phyloP scores from a whole-genome alignment of 2,888 invertebrate species.

The Nesidiocoris tenuis region DNA sequence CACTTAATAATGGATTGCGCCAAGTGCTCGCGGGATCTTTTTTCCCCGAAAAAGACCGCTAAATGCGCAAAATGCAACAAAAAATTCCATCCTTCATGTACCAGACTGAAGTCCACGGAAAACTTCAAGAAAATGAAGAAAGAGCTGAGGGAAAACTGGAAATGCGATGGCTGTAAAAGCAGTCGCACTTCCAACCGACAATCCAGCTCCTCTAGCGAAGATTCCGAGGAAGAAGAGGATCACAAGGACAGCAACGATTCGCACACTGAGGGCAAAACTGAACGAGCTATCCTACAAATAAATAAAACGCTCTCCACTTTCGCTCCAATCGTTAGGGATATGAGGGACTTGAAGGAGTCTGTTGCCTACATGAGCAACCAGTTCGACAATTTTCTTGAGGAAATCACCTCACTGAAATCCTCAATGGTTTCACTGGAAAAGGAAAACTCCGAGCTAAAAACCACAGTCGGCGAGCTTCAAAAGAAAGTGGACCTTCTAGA shows the following conservation, averaged over 20 bases:
- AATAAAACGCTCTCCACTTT: too few species aligned
- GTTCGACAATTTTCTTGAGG: conserved; percentile 1
- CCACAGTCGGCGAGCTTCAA: not conserved
- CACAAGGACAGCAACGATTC: not conserved
- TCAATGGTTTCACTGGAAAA: not conserved
- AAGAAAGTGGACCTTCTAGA: conserved; percentile 2
- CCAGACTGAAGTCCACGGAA: not conserved
- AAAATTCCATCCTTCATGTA: not conserved
- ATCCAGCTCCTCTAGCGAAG: not conserved
- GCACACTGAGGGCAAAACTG: not conserved
- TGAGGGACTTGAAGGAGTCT: too few species aligned
- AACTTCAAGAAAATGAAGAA: not conserved
- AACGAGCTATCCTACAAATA: too few species aligned
- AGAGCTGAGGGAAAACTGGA: not conserved
- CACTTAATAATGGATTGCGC: not conserved
- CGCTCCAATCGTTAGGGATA: too few species aligned
- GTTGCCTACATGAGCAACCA: conserved; percentile 10
- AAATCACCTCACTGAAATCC: not conserved
- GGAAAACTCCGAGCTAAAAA: not conserved
- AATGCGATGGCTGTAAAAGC: not conserved
- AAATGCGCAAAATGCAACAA: not conserved
- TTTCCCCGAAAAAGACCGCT: not conserved
- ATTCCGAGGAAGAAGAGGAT: not conserved
- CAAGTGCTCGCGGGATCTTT: not conserved
- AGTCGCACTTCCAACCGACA: too few species aligned